phyloP scores from a whole-genome alignment of 2,797 vertebrate species.

The Myoxocephalus aenaeus region DNA sequence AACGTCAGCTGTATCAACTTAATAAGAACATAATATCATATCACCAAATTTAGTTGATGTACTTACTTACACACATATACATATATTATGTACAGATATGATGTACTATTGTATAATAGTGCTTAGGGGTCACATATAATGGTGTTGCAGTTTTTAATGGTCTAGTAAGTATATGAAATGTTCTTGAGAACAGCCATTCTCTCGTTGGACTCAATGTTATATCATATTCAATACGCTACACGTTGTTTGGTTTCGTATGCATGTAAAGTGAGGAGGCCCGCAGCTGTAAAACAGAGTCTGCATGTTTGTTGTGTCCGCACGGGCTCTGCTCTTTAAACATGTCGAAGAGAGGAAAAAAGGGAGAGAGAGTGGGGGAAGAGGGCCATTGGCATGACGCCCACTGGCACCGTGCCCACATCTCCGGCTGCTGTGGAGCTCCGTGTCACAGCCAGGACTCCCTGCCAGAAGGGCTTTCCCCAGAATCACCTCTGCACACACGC shows the following conservation, averaged over 20 bases:
- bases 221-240: neutral
- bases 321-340: slow-evolving; percentile 56
- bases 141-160: neutral
- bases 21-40: neutral
- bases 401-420: slow-evolving; percentile 81
- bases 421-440: slow-evolving; percentile 76
- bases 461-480: slow-evolving; percentile 85
- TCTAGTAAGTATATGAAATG: neutral
- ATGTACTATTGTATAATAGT: neutral
- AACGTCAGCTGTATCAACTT: neutral
- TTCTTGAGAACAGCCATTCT: neutral
- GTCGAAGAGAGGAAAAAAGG: slow-evolving; percentile 11
- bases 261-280: neutral
- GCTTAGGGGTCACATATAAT: neutral
- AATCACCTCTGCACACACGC: slow-evolving; percentile 66
- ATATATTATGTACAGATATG: neutral
- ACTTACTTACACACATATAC: neutral
- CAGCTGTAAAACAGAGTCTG: slow-evolving; percentile 19
- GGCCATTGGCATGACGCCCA: slow-evolving; percentile 71
- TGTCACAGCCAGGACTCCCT: slow-evolving; percentile 82
- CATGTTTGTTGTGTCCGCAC: slow-evolving; percentile 36
- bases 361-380: slow-evolving; percentile 22
- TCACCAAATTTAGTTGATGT: neutral
- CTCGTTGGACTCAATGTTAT: neutral
- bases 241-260: neutral